Conservation (phyloP, 1,140 invertebrate genomes). For the Drosophila tropicalis region DNA sequence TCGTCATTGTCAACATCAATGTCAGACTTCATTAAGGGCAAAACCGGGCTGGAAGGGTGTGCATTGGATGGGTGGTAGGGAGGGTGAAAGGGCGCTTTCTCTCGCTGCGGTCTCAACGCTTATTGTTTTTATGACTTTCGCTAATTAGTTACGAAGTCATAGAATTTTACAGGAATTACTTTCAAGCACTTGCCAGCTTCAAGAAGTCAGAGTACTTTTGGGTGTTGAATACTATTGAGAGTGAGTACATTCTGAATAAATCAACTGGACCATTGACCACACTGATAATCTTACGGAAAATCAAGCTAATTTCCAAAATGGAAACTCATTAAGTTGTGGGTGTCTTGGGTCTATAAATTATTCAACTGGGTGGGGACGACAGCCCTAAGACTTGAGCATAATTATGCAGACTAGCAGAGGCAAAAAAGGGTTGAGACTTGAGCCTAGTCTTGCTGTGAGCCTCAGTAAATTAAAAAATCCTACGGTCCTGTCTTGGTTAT, state of each 20-base stretch:
- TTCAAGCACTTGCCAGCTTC: conserved; percentile 27
- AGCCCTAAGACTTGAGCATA: conserved; percentile 41
- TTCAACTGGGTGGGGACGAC: conserved; percentile 3
- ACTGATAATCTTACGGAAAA: background rate
- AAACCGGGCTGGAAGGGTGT: conserved; percentile 31
- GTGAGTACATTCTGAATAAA: background rate
- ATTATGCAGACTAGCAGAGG: conserved; percentile 53
- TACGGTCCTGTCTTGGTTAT: conserved; percentile 65
- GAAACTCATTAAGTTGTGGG: conserved; percentile 25
- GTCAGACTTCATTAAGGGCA: conserved; percentile 74
- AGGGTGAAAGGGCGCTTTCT: conserved; percentile 27
- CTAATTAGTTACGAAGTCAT: conserved; percentile 83
- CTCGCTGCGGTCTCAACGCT: conserved; percentile 44
- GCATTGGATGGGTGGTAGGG: conserved; percentile 24
- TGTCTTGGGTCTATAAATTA: conserved; percentile 64
- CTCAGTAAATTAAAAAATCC: conserved; percentile 72
- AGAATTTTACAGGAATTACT: conserved; percentile 80
- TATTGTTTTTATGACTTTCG: conserved; percentile 81
- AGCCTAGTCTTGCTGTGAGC: conserved; percentile 18
- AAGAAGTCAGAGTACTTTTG: background rate
- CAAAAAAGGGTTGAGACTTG: conserved; percentile 33
- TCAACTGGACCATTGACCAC: conserved; percentile 43
- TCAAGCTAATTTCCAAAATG: background rate
- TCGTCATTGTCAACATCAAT: conserved; percentile 54
- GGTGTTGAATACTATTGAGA: background rate